Conservation (phyloP, 2,797 vertebrate genomes). For the Cossypha dichroa region DNA sequence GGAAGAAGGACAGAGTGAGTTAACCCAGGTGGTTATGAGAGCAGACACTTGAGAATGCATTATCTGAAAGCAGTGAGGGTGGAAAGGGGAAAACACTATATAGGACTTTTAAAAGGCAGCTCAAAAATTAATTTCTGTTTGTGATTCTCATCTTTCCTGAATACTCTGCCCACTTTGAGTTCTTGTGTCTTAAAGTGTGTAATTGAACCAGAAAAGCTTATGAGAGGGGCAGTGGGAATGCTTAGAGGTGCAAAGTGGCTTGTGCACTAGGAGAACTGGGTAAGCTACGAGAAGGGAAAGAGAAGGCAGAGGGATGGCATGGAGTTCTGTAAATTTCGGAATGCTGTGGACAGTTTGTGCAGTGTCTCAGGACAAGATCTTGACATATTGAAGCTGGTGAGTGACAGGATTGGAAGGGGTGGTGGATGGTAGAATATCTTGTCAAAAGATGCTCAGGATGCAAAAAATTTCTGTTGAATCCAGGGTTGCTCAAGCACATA, state of each 20-base stretch:
- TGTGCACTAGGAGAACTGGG: not conserved
- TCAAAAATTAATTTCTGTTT: not conserved
- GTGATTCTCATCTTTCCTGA: not conserved
- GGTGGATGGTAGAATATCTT: not conserved
- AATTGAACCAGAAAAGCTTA: not conserved
- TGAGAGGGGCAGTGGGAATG: not conserved
- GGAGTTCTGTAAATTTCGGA: not conserved
- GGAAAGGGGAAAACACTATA: not conserved
- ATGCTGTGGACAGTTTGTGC: not conserved
- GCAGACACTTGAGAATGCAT: not conserved
- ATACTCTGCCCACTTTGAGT: not conserved
- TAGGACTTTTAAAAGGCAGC: not conserved
- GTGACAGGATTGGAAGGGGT: not conserved
- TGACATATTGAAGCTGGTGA: not conserved
- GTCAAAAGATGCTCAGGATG: not conserved
- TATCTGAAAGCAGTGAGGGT: not conserved
- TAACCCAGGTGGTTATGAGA: not conserved
- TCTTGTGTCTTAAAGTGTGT: not conserved
- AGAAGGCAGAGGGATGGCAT: not conserved
- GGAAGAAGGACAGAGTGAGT: not conserved
- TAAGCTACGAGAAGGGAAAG: not conserved
- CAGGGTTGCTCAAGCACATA: not conserved
- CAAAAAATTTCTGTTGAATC: not conserved
- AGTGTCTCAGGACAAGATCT: not conserved
- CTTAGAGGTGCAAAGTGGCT: not conserved